Evolutionary conservation across 1,140 invertebrate genomes (phyloP), one percentile per base, ranked within the genome.

Genomic region (Megalonaias nervosa): DNA sequence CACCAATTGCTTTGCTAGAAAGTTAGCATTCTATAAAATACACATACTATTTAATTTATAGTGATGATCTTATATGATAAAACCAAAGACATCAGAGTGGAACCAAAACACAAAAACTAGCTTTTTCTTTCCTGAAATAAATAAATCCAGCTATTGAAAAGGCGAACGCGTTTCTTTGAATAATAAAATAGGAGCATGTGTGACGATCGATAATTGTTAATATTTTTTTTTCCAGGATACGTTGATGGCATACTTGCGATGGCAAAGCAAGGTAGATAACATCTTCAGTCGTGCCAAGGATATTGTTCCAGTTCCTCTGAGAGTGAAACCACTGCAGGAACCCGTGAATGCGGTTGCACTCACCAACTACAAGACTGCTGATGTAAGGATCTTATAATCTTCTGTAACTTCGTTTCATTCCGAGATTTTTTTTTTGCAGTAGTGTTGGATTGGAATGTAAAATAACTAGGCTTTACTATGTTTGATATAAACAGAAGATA

Each of bases 181-280:
- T 38, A 38, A 38, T 38, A 3, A 38, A 38, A 38, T 3, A 9
- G 9, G 38, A 38, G 38, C 38, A 38, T 61, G 17, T 61, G 60
- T 4, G 21, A 61, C 60, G 60, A 23, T 23, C 60, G 0, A 19
- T 19, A 61, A 19, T 61, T 6, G 1, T 61, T 2, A n/a, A n/a
- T 26, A 26, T 67, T n/a, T 15, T 67, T 48, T 16, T n/a, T 82
- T 77, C 4, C 75, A 89, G 88, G 87, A 88, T 57, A 81, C 84
- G 6, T 70, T 89, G 16, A 55, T 81, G 55, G 87, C 86, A 1
- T 89, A 87, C 68, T 75, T 88, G 5, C 83, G 86, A 71, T 89
- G 87, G 87, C 88, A 89, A 73, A 84, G 84, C 48, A 87, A 87
- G 70, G 83, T 88, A 12, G 88, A 89, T 75, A 83, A 78, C 67